phyloP scores from a whole-genome alignment of 2,888 invertebrate species.

The Cylindroiulus punctatus region DNA sequence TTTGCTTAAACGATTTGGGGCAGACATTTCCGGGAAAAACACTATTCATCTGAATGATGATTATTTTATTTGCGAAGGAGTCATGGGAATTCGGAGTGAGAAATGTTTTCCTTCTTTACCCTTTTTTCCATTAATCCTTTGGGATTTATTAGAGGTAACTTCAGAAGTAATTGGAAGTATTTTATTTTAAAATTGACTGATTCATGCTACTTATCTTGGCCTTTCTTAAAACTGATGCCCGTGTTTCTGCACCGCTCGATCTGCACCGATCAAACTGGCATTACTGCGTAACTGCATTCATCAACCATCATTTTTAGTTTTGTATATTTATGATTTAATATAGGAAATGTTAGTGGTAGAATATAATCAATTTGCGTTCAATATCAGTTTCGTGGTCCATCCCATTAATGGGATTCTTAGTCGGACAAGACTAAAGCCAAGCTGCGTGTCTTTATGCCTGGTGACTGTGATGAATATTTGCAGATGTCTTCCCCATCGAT shows the following conservation, averaged over 20 bases:
- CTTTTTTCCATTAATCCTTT: not conserved
- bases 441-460: no score
- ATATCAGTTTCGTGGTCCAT: no score
- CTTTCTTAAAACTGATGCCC: not conserved
- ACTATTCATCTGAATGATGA: not conserved
- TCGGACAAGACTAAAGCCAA: no score
- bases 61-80: not conserved
- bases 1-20: constrained; percentile 10
- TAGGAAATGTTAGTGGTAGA: no score
- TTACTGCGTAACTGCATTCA: no score
- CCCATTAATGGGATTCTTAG: no score
- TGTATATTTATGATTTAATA: no score
- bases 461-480: not conserved
- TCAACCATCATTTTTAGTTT: no score
- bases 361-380: no score
- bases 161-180: not conserved
- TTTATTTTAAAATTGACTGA: not conserved
- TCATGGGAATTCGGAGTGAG: not conserved
- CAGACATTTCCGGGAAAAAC: not conserved
- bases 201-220: not conserved
- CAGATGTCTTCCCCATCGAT: not conserved
- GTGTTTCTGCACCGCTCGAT: no score
- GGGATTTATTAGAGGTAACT: not conserved
- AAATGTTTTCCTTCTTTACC: not conserved
- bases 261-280: no score